Evolutionary conservation across 2,113 vertebrate species (phyloP).

Genomic region (Irena cyanogastra): DNA sequence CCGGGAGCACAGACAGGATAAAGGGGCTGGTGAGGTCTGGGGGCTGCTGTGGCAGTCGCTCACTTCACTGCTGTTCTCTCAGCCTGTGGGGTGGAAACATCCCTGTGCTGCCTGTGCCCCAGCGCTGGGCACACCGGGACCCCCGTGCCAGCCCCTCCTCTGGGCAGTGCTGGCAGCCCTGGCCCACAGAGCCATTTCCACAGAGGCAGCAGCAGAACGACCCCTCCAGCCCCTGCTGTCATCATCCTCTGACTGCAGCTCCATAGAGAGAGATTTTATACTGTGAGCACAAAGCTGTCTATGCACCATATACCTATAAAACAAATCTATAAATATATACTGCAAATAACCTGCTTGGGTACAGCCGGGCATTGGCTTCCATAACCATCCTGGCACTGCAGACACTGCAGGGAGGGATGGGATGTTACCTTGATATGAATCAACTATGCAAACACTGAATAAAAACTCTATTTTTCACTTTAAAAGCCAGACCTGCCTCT

Average conservation of each 20-base stretch:
- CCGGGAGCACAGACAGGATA: background rate
- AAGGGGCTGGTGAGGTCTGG: fast-evolving
- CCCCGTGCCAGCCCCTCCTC: background rate
- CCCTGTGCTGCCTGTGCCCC: background rate
- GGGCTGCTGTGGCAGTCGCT: background rate
- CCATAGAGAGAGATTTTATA: background rate
- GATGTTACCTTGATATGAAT: background rate
- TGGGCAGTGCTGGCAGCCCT: background rate
- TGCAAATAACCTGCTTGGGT: background rate
- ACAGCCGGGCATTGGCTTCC: fast-evolving
- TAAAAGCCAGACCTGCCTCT: background rate
- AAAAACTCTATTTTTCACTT: constrained; percentile 72
- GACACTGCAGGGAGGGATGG: background rate
- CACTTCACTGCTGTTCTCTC: background rate
- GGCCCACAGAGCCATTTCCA: fast-evolving
- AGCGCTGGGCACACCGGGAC: background rate
- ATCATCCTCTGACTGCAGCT: background rate
- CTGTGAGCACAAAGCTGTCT: background rate
- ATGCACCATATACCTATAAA: background rate
- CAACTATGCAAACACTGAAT: constrained; percentile 51
- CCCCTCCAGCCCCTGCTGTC: background rate
- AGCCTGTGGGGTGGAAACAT: fast-evolving
- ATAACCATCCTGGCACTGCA: background rate
- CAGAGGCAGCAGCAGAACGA: background rate
- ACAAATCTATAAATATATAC: background rate